Conservation (phyloP, 2,797 vertebrate species). For the Antrozous pallidus region DNA sequence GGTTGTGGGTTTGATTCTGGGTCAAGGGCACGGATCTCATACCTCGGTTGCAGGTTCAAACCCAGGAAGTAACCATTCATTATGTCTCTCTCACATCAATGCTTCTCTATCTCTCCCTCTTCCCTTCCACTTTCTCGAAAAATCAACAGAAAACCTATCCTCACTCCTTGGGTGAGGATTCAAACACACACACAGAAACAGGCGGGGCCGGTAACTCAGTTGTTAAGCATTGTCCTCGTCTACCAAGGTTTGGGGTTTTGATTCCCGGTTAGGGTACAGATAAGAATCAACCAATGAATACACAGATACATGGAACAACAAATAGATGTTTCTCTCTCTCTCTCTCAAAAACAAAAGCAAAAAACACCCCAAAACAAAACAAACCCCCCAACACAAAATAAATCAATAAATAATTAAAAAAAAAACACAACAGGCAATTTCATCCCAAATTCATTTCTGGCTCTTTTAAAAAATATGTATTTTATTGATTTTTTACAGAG, state of each 20-base stretch:
- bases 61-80: background rate
- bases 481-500: no score
- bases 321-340: background rate
- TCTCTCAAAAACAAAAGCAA: background rate
- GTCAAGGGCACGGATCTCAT: background rate
- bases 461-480: no score
- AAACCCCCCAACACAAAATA: no score
- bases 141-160: background rate
- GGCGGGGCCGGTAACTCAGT: background rate
- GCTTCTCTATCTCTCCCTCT: background rate
- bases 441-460: background rate
- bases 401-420: background rate
- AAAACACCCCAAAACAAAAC: no score
- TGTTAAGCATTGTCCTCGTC: background rate
- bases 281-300: background rate
- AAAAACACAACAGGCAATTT: background rate
- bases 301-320: background rate
- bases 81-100: background rate
- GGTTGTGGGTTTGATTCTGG: background rate
- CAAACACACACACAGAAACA: background rate
- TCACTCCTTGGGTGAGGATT: background rate
- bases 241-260: background rate
- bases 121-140: background rate
- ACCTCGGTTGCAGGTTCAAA: background rate
- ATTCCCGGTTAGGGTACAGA: background rate